These are phyloP conservation scores for Steinernema feltiae DNA, from an alignment of 1,140 invertebrate species.

Conservation along the genomic window DNA sequence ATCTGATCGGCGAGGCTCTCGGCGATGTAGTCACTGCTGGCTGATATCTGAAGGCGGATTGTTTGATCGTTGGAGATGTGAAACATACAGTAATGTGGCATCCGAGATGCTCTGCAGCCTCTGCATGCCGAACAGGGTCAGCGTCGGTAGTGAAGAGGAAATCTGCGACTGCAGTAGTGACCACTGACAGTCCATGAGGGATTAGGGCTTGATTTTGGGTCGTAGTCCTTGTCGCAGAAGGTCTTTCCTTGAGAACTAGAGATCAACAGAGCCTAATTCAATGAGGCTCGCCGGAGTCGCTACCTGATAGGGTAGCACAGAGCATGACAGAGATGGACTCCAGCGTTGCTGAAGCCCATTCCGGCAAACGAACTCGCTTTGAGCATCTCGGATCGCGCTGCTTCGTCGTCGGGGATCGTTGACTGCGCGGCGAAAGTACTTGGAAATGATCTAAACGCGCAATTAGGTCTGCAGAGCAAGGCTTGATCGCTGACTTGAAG, in stretches of 20 bases:
- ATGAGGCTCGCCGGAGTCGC: slow-evolving; percentile 46
- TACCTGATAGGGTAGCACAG: slow-evolving; percentile 74
- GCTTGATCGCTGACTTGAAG: no score
- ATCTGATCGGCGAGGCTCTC: slow-evolving; percentile 71
- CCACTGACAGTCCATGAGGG: slow-evolving; percentile 80
- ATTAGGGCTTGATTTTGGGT: slow-evolving; percentile 68
- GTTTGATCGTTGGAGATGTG: no score
- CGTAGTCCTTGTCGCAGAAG: slow-evolving; percentile 46
- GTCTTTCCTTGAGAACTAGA: slow-evolving; percentile 39
- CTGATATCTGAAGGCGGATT: slow-evolving; percentile 36
- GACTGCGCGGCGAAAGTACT: slow-evolving; percentile 66
- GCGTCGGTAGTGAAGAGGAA: slow-evolving; percentile 75
- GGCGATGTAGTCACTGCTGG: slow-evolving; percentile 32
- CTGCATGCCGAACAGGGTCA: slow-evolving; percentile 77
- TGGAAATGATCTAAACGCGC: slow-evolving; percentile 47
- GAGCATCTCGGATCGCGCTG: slow-evolving; percentile 71
- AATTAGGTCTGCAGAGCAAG: no score
- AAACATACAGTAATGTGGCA: slow-evolving; percentile 38
- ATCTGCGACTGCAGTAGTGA: slow-evolving; percentile 76
- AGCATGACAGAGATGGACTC: slow-evolving; percentile 78
- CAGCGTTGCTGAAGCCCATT: slow-evolving; percentile 84
- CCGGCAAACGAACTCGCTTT: slow-evolving; percentile 81
- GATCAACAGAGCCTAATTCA: slow-evolving; percentile 35
- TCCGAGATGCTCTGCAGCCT: slow-evolving; percentile 71
- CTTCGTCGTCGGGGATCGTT: slow-evolving; percentile 73